Conservation (phyloP, 2,888 invertebrate species). For the Habroteleia sp. region DNA sequence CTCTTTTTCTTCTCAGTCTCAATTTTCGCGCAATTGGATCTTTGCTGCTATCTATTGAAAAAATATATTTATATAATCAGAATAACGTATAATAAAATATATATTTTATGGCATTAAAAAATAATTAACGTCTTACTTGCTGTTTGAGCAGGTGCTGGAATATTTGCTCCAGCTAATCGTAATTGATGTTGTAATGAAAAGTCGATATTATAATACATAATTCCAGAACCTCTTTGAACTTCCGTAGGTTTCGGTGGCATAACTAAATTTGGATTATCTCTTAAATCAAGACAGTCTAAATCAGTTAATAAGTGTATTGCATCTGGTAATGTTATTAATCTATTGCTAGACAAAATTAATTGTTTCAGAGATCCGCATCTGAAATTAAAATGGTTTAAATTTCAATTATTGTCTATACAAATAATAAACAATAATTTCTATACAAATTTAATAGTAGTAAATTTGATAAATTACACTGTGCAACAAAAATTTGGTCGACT, state of each 20-base stretch:
- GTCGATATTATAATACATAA: slow-evolving; percentile 99
- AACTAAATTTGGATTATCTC: slow-evolving; percentile 96
- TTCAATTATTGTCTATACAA: too few species aligned
- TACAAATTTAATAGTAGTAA: too few species aligned
- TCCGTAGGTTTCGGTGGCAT: slow-evolving; percentile 98
- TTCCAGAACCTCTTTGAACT: slow-evolving; percentile 88
- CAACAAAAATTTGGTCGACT: too few species aligned
- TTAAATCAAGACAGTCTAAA: slow-evolving; percentile 92
- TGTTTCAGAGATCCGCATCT: slow-evolving; percentile 97
- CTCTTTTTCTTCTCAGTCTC: slow-evolving; percentile 90
- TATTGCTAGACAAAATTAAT: slow-evolving; percentile 95
- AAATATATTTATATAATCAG: slow-evolving; percentile 13
- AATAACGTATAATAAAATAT: slow-evolving; percentile 18
- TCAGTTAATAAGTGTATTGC: slow-evolving; percentile 97
- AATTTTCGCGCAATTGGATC: slow-evolving; percentile 98
- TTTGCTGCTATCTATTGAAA: slow-evolving; percentile 84
- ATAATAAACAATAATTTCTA: too few species aligned
- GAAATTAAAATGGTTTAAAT: too few species aligned
- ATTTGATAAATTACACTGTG: too few species aligned
- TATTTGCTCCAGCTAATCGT: slow-evolving; percentile 93
- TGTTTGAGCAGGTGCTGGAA: slow-evolving; percentile 87
- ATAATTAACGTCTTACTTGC: slow-evolving; percentile 86
- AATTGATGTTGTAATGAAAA: slow-evolving; percentile 98
- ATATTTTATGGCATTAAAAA: neutral
- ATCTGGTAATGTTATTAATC: slow-evolving; percentile 97